Percentiles rank a stretch among this genome's conserved stretches.
These are phyloP conservation scores for Myotis planiceps DNA, from an alignment of 2,797 vertebrate species.

Conservation along the genomic window DNA sequence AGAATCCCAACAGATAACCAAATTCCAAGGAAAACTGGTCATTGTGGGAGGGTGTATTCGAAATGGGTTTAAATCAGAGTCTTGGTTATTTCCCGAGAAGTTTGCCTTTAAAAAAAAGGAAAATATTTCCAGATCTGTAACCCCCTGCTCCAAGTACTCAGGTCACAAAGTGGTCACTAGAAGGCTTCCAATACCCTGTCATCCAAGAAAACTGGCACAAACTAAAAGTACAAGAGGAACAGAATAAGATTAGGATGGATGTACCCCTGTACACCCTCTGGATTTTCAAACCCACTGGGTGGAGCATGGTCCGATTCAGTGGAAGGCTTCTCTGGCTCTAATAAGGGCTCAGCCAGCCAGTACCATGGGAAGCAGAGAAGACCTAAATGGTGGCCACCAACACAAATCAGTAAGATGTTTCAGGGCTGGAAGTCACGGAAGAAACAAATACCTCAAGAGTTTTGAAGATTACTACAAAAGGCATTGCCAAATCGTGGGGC, in stretches of 20 bases:
- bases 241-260: neutral
- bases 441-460: neutral
- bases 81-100: neutral
- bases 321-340: neutral
- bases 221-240: neutral
- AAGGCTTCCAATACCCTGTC: neutral
- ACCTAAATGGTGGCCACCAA: neutral
- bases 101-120: neutral
- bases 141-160: neutral
- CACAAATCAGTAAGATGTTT: neutral
- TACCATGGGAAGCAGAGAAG: neutral
- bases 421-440: neutral
- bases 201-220: neutral
- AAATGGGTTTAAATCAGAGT: constrained; percentile 12
- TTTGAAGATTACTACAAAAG: neutral
- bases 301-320: neutral
- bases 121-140: neutral
- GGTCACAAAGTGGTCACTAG: neutral
- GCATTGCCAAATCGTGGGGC: neutral
- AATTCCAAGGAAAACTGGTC: neutral
- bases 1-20: neutral
- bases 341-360: neutral
- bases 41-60: neutral
- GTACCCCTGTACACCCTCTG: neutral
- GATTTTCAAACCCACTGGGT: neutral